Base-by-base conservation (phyloP, 2,113 vertebrate genomes). In the Felis catus region DNA sequence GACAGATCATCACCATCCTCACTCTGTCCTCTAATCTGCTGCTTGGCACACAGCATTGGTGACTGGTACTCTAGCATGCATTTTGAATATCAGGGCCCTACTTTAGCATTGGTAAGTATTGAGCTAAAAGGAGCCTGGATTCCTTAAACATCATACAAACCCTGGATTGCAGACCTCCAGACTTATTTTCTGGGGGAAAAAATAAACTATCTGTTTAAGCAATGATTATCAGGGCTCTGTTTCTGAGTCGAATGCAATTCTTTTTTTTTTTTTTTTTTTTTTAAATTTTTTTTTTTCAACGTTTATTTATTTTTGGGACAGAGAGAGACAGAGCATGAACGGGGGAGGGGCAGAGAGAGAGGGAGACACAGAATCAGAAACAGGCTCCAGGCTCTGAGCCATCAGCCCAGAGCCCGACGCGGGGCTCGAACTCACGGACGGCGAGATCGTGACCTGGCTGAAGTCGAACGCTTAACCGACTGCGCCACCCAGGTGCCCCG, bases 121-220 rank as follows among this genome's bases (percentile, higher is more conserved):
- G 48, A 82, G 48, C 11, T 73, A 68, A 91, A 87, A 91, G 71
- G n/a, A 66, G 21, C 12, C 31, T 71, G 21, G 13, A 48, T 74
- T 91, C 11, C 36, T 89, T 91, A 89, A 78, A 5, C 11, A 3
- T 65, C 33, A 89, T 15, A 74, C 14, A 74, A 91, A 25, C 14
- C 7, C 33, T 74, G n/a, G 29, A 84, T 13, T 78, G 10, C 3
- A 93, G 70, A 96, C 41, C 51, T 96, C 41, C 25, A 70, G 66
- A 81, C 14, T 73, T 51, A 48, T 94, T 89, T 91, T 61, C 11
- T 66, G 18, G 81, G 58, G 61, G 21, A 31, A 73, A 94, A 81
- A 94, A 84, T 88, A 63, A 93, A 94, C 48, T 94, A 31, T 33
- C 41, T 79, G 7, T 71, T 48, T 86, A 93, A 91, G 55, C 11